Evolutionary conservation across 2,797 vertebrate species (phyloP).

Genomic region (Acestrorhynchus altus): DNA sequence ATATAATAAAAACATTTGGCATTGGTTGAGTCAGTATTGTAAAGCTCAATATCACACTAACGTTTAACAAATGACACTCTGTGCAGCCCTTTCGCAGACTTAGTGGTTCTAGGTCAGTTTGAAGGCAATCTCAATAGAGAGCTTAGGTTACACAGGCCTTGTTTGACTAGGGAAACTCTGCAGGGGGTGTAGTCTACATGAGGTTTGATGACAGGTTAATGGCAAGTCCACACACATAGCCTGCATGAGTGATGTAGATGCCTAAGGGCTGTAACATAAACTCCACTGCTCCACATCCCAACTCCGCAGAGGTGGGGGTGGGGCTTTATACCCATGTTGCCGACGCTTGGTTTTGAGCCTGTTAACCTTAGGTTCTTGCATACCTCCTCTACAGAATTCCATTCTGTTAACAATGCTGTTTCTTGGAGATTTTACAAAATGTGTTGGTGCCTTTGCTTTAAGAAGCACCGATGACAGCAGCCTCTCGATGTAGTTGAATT

Average conservation of each 20-base stretch:
- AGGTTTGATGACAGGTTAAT: neutral
- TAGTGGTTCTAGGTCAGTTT: conserved; percentile 3
- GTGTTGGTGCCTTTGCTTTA: too few species aligned
- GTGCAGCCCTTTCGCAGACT: neutral
- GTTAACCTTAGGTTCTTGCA: too few species aligned
- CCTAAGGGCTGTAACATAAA: neutral
- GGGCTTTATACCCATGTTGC: neutral
- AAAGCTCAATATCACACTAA: too few species aligned
- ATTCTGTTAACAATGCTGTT: too few species aligned
- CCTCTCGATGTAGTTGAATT: too few species aligned
- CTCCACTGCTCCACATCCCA: neutral
- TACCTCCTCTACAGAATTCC: too few species aligned
- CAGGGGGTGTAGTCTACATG: neutral
- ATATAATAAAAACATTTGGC: too few species aligned
- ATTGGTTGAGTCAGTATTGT: too few species aligned
- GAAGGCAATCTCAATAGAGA: neutral
- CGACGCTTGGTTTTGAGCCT: too few species aligned
- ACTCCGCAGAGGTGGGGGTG: too few species aligned
- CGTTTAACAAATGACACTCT: neutral
- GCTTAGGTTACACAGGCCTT: conserved; percentile 4
- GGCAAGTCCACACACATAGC: neutral
- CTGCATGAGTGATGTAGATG: neutral
- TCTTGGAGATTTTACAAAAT: too few species aligned
- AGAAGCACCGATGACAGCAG: too few species aligned
- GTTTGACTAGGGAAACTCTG: neutral